Base-by-base conservation (phyloP, 2,797 vertebrate genomes). In the Thalassophryne amazonica region DNA sequence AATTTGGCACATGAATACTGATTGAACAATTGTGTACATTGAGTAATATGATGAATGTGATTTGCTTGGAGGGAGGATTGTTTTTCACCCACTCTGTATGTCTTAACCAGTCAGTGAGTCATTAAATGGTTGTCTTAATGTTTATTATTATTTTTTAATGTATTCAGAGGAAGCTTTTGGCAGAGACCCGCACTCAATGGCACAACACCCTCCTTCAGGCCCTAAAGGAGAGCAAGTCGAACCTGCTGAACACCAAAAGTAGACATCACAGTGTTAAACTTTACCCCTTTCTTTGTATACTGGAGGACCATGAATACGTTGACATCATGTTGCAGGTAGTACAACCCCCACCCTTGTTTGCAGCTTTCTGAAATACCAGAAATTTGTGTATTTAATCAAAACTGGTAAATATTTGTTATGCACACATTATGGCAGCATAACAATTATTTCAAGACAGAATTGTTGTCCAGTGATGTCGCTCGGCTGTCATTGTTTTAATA, bases 321-420 rank as follows among this genome's bases (percentile, higher is more conserved):
- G 81, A 83, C 62, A 89, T 96, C 67, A 92, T 99, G 93, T 30
- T 98, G 50, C 91, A 95, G 93, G 95, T 98, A 75, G 79, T 6
- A 30, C 24, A 39, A 27, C 32, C 25, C 53, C 13, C 5, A 10
- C 13, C 22, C 17, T 25, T 35, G 20, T 24, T 19, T 20, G 0
- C 27, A 0, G 0, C 29, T 57, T 32, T 6, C 15, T 42, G 1
- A 50, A 42, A 56, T 28, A 16, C 14, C 45, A 22, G 1, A 43
- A 33, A 18, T 31, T 6, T 1, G 7, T 4, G 11, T 15, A 22
- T 49, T 22, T 15, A 36, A 46, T 14, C 29, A 43, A 54, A 30
- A 22, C 21, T 25, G 43, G 2, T 29, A 18, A 47, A 4, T 23
- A 30, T 45, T 41, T 60, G 15, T 30, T 23, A 22, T 8, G 32